These are phyloP conservation scores for Dysdera silvatica DNA, from an alignment of 1,140 invertebrate species.

Conservation along the genomic window DNA sequence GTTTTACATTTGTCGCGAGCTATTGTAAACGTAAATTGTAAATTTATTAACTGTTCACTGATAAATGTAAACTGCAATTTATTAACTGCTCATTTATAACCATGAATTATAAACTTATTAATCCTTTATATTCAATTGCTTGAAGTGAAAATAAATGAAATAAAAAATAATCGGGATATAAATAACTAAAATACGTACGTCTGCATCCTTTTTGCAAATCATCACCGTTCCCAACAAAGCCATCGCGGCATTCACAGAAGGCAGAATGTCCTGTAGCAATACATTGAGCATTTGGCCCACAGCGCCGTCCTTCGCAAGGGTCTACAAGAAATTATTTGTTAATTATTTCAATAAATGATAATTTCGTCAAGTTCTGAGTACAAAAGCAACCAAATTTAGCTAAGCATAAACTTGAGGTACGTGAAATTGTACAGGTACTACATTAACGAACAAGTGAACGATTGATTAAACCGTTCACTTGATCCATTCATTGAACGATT, in stretches of 20 bases:
- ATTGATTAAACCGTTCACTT: too few species aligned
- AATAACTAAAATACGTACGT: conserved; percentile 18
- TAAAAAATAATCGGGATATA: too few species aligned
- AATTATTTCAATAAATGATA: neutral
- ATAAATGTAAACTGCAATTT: too few species aligned
- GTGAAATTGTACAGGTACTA: too few species aligned
- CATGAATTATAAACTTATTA: too few species aligned
- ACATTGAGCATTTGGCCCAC: conserved; percentile 64
- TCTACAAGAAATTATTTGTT: conserved; percentile 10
- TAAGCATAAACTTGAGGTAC: conserved; percentile 26
- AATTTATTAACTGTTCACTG: too few species aligned
- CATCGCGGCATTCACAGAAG: conserved; percentile 47
- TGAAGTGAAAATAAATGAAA: too few species aligned
- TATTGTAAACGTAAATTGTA: neutral
- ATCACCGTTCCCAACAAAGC: conserved; percentile 60
- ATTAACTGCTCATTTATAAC: too few species aligned
- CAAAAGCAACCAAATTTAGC: too few species aligned
- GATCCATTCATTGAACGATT: too few species aligned
- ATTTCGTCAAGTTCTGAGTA: neutral
- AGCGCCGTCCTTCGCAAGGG: conserved; percentile 38
- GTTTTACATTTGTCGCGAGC: conserved; percentile 58
- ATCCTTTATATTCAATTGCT: too few species aligned
- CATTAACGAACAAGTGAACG: too few species aligned
- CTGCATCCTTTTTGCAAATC: conserved; percentile 53
- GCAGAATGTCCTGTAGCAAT: conserved; percentile 47